phyloP scores from a whole-genome alignment of 1,140 invertebrate species.

The Watersipora subatra region DNA sequence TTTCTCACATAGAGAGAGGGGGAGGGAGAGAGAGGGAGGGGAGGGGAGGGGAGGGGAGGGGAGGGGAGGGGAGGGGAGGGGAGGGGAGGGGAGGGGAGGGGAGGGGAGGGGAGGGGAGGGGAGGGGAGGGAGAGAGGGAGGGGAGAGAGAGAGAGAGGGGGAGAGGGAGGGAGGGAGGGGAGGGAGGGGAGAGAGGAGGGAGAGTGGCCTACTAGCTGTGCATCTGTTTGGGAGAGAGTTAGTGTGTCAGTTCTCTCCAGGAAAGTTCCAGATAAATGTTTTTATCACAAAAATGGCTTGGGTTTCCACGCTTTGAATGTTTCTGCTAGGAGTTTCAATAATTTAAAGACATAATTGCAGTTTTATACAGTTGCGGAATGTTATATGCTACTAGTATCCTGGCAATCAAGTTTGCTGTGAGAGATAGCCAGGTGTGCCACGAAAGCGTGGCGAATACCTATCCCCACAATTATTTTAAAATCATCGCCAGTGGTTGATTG shows the following conservation, averaged over 20 bases:
- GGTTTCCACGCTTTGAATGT: too few species aligned
- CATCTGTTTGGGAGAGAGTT: neutral
- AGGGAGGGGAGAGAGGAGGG: neutral
- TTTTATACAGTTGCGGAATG: too few species aligned
- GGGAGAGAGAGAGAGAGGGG: constrained; percentile 4
- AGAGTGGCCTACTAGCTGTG: neutral
- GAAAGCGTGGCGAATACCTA: too few species aligned
- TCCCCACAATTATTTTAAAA: too few species aligned
- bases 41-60: neutral
- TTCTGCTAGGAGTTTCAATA: too few species aligned
- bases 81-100: constrained; percentile 6
- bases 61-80: neutral
- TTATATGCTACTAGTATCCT: too few species aligned
- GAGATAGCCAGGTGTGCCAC: too few species aligned
- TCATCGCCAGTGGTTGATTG: too few species aligned
- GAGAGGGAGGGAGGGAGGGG: constrained; percentile 4
- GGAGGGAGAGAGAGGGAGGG: constrained; percentile 3
- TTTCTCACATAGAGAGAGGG: neutral
- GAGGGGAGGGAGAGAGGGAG: neutral
- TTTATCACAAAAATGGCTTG: too few species aligned
- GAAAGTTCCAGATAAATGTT: too few species aligned
- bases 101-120: neutral
- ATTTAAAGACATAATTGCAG: too few species aligned
- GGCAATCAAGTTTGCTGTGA: too few species aligned
- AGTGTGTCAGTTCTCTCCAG: neutral